A percentile compares a stretch with the other conserved stretches of the same genome.
phyloP scores from a whole-genome alignment of 2,797 vertebrate species.

The Micrastur ruficollis region DNA sequence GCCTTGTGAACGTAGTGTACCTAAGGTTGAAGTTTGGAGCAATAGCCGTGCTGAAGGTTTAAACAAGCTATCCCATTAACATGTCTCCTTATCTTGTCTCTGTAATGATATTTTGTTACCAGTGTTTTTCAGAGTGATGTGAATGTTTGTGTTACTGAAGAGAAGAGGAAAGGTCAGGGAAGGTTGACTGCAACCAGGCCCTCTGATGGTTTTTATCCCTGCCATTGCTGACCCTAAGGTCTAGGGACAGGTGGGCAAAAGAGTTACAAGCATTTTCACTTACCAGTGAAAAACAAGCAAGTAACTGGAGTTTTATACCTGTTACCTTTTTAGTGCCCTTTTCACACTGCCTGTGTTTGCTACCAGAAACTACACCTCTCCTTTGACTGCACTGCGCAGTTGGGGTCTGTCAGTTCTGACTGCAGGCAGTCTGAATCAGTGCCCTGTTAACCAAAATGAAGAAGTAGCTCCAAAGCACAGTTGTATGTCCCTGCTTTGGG shows the following conservation, averaged over 20 bases:
- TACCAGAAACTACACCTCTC: accelerated
- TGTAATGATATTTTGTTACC: neutral
- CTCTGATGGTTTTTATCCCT: neutral
- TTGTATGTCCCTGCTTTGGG: neutral
- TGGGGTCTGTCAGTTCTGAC: neutral
- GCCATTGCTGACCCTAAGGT: neutral
- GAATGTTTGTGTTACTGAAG: neutral
- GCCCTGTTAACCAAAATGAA: neutral
- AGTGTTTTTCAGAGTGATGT: neutral
- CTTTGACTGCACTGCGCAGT: neutral
- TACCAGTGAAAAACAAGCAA: neutral
- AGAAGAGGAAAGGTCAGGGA: neutral
- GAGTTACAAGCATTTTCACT: neutral
- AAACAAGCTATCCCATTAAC: neutral
- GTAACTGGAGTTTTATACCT: neutral
- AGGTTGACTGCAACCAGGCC: neutral
- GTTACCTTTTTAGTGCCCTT: neutral
- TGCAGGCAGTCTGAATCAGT: neutral
- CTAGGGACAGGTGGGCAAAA: neutral
- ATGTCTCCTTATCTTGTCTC: neutral
- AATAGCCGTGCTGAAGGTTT: accelerated
- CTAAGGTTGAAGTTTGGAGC: neutral
- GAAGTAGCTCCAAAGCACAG: neutral
- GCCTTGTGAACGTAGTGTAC: neutral
- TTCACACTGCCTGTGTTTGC: neutral